Evolutionary conservation across 1,140 invertebrate species (phyloP), one percentile per base, ranked within the genome.

Genomic region (Drosophila punjabiensis): DNA sequence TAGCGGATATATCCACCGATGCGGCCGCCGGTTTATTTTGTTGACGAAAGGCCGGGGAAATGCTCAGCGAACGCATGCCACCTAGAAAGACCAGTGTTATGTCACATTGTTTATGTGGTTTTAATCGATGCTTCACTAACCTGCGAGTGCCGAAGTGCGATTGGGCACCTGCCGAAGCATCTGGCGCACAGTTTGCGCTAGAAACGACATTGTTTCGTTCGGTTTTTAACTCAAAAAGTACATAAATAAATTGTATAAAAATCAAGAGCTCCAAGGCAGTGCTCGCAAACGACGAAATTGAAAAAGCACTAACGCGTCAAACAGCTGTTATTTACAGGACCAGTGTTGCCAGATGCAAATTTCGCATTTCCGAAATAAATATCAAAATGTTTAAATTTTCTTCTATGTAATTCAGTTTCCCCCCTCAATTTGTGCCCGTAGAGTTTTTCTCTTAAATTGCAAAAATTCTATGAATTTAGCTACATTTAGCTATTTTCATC

Each of bases 21-120:
- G 50, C 30, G 1, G 69, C 7, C 11, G 52, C 48, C 1, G 66
- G 73, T 67, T 87, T 91, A 24, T 81, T 70, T 80, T 92, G 88
- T 48, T 92, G 91, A 32, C 45, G 56, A 8, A 81, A n/a, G 41
- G 41, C 59, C 55, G 88, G 82, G 24, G 80, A 61, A 43, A 91
- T 37, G 75, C 82, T 90, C n/a, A 92, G 47, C 4, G 80, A 53
- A 52, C 91, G 85, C 79, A 92, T 81, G 47, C 85, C 75, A 35
- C 80, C 91, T 92, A 18, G 4, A n/a, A 20, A 28, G 30, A 14
- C 16, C 45, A 63, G 47, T 62, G 85, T 88, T 88, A 88, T 88
- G 85, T 88, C 85, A 88, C 65, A 56, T 45, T 59, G 52, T 61
- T 70, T 14, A 30, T n/a, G 43, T 37, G 2, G 13, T 8, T 52